Evolutionary conservation across 1,140 invertebrate genomes (phyloP).

Genomic region (Cephus cinctus): DNA sequence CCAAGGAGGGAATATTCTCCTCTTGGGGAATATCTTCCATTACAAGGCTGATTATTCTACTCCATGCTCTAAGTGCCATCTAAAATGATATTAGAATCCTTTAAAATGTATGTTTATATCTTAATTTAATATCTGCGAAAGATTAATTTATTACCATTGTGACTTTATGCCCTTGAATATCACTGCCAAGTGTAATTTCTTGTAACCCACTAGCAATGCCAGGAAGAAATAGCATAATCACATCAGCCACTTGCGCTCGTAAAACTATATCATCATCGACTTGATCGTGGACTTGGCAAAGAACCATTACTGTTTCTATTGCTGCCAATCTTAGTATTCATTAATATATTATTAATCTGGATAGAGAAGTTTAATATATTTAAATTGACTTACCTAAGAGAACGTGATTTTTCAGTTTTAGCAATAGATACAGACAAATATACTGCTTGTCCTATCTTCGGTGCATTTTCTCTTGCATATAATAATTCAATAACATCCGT

Average conservation of each 20-base stretch:
- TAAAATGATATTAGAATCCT: conserved; percentile 30
- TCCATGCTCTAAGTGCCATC: conserved; percentile 55
- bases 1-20: conserved; percentile 14
- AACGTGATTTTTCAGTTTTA: conserved; percentile 58
- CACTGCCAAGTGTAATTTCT: conserved; percentile 56
- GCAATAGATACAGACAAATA: conserved; percentile 61
- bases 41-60: conserved; percentile 51
- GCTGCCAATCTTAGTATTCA: conserved; percentile 54
- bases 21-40: conserved; percentile 50
- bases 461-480: conserved; percentile 55
- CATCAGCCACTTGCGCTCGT: conserved; percentile 55
- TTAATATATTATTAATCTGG: conserved; percentile 17
- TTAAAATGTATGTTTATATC: conserved; percentile 8
- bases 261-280: conserved; percentile 48
- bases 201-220: conserved; percentile 61
- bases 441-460: conserved; percentile 60
- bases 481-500: conserved; percentile 51
- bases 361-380: neutral
- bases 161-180: conserved; percentile 63
- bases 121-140: conserved; percentile 16
- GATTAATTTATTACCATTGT: conserved; percentile 53
- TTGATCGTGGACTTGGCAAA: conserved; percentile 58
- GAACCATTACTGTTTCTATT: conserved; percentile 59
- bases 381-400: conserved; percentile 54
- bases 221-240: conserved; percentile 63